These are phyloP conservation scores for Caenorhabditis tropicalis DNA, from an alignment of 1,140 invertebrate genomes.

Conservation along the genomic window DNA sequence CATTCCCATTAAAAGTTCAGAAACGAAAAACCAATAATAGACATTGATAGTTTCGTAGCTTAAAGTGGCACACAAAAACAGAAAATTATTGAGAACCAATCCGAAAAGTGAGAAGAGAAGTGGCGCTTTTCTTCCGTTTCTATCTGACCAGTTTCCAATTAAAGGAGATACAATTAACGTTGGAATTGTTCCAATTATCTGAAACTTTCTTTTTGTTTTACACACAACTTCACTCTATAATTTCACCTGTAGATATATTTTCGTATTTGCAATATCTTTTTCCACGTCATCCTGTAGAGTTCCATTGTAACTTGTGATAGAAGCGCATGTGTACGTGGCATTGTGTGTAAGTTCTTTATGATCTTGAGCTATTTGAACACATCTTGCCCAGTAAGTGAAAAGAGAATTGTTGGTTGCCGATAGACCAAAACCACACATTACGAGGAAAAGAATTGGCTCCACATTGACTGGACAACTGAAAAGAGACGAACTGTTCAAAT, in stretches of 20 bases:
- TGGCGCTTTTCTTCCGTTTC: constrained; percentile 46
- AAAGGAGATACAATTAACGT: constrained; percentile 29
- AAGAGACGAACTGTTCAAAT: not conserved
- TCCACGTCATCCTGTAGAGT: constrained; percentile 46
- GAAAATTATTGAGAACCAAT: constrained; percentile 5
- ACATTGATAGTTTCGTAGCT: constrained; percentile 46
- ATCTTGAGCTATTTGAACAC: constrained; percentile 46
- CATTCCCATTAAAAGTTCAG: constrained; percentile 25
- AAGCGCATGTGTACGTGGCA: constrained; percentile 36
- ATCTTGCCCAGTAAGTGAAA: constrained; percentile 56
- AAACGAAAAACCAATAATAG: constrained; percentile 35
- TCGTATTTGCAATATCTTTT: constrained; percentile 45
- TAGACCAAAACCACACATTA: constrained; percentile 37
- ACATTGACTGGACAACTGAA: constrained; percentile 47
- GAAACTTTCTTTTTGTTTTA: not conserved
- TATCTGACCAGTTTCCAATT: constrained; percentile 50
- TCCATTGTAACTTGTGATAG: constrained; percentile 8
- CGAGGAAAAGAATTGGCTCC: constrained; percentile 44
- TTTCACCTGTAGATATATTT: constrained; percentile 44
- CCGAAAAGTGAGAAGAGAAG: constrained; percentile 40
- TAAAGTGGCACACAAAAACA: constrained; percentile 32
- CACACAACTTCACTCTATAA: no score
- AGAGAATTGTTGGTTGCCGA: constrained; percentile 34
- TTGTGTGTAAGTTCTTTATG: not conserved
- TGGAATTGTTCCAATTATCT: constrained; percentile 31